These are phyloP conservation scores for Babyrousa celebensis DNA, from an alignment of 2,797 vertebrate species.

Conservation along the genomic window DNA sequence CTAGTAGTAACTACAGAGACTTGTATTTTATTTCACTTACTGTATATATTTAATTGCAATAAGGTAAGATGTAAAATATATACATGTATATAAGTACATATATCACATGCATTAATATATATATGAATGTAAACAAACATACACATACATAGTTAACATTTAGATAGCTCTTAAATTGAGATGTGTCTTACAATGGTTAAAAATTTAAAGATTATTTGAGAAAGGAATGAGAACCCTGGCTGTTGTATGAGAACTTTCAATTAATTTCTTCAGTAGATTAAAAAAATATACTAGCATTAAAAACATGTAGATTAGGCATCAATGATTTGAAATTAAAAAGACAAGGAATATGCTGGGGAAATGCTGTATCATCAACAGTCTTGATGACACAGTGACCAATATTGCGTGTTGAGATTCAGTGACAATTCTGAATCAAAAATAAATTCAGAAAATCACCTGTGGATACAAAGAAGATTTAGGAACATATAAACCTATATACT, in stretches of 20 bases:
- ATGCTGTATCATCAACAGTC: background rate
- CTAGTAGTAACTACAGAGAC: background rate
- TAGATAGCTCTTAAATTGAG: background rate
- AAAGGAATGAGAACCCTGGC: background rate
- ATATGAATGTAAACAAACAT: background rate
- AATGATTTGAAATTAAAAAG: background rate
- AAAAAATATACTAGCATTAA: background rate
- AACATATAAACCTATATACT: background rate
- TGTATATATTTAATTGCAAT: background rate
- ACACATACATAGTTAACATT: background rate
- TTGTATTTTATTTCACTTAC: background rate
- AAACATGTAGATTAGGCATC: background rate
- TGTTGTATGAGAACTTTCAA: background rate
- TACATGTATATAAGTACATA: background rate
- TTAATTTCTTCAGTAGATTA: background rate
- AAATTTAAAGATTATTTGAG: constrained; percentile 7
- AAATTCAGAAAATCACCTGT: background rate
- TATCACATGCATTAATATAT: background rate
- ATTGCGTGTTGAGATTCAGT: background rate
- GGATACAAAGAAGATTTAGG: background rate
- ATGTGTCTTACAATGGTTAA: background rate
- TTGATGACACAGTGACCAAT: background rate
- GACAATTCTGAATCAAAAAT: background rate
- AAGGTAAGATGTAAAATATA: background rate
- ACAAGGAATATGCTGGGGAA: background rate